Base-by-base conservation (phyloP, 2,888 invertebrate species). In the Apoda limacodes region DNA sequence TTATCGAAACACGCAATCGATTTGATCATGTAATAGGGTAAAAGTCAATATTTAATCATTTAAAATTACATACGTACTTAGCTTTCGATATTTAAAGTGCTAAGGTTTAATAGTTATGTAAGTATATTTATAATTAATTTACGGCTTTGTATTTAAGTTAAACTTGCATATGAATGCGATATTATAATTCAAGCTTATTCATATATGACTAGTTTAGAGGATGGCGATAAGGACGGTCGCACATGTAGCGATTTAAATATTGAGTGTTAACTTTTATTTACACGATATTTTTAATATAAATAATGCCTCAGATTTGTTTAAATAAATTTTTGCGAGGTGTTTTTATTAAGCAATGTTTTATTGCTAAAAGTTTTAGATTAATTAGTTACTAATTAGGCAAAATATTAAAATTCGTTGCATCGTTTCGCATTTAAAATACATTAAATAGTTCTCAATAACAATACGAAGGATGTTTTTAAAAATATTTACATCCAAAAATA, bases 141-240 rank as follows among this genome's bases (percentile, higher is more conserved):
- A n/a, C n/a, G n/a, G n/a, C n/a, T n/a, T n/a, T n/a, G n/a, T n/a
- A n/a, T n/a, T n/a, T n/a, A n/a, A n/a, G n/a, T n/a, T n/a, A n/a
- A n/a, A n/a, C n/a, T n/a, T n/a, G n/a, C n/a, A n/a, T n/a, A n/a
- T 52, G 52, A 55, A 64, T 45, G 61, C 54, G 55, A 61, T 64
- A 61, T 50, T 48, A 53, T 61, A 59, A 39, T 55, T 55, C 48
- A 65, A 68, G 67, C 67, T 75, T 76, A 72, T 47, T 7, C 55
- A 54, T 42, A 47, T 71, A 67, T 64, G 63, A 76, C 78, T 80
- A 80, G 78, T 80, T 78, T 80, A 80, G 80, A 80, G 78, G 80
- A 80, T 80, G 80, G 78, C 78, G 74, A 67, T 67, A 60, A 65
- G 80, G 80, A 80, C 80, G 80, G 80, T 75, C 75, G 75, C 71